phyloP scores from a whole-genome alignment of 2,797 vertebrate genomes.

The Pseudocheirus occidentalis region DNA sequence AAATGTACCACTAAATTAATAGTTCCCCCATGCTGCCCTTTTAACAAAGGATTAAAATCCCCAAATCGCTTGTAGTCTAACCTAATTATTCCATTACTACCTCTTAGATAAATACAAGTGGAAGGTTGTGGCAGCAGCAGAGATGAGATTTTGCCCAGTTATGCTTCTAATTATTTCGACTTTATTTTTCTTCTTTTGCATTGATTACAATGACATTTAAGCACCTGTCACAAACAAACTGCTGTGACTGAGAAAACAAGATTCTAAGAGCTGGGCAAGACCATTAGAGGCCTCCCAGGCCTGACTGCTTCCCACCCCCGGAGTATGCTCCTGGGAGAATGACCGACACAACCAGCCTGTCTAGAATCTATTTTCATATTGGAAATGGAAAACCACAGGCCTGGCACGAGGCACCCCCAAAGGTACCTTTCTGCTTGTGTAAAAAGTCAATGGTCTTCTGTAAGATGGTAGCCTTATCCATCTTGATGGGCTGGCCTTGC shows the following conservation, averaged over 20 bases:
- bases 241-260: conserved; percentile 24
- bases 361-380: conserved; percentile 34
- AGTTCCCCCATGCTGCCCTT: conserved; percentile 3
- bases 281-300: neutral
- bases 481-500: conserved; percentile 90
- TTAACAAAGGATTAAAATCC: conserved; percentile 5
- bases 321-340: neutral
- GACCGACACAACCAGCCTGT: neutral
- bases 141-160: neutral
- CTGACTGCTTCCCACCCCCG: neutral
- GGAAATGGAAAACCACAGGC: neutral
- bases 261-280: conserved; percentile 6
- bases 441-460: conserved; percentile 91
- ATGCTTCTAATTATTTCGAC: conserved; percentile 22
- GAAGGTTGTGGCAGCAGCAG: neutral
- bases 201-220: conserved; percentile 19
- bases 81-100: neutral
- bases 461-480: conserved; percentile 91
- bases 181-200: conserved; percentile 45
- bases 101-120: conserved; percentile 2
- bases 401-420: accelerated
- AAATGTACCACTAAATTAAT: conserved; percentile 2
- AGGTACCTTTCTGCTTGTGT: conserved; percentile 92
- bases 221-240: conserved; percentile 32
- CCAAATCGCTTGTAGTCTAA: neutral